Evolutionary conservation across 2,113 vertebrate genomes (phyloP), one percentile per base, ranked within the genome.

Genomic region (Pionites leucogaster): DNA sequence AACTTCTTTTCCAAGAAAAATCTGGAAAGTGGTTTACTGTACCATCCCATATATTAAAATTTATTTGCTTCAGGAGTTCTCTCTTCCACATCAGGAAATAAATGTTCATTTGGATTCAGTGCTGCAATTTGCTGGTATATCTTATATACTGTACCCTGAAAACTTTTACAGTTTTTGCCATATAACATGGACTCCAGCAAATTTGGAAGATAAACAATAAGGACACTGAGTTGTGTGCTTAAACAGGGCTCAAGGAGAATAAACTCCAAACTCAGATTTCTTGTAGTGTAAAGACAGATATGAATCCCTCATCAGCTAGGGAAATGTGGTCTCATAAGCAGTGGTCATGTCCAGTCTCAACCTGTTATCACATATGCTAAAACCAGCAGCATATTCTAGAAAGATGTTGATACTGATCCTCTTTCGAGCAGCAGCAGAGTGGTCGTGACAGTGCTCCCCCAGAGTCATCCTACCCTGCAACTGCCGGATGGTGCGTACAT

Each of bases 371-470:
- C 64, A 86, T 81, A 83, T 88, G 88, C 68, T 86, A 63, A 90
- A 94, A 69, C 37, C 71, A 83, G 90, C 68, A 75, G 76, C 75
- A 52, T 60, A 94, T 90, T 92, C 93, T 57, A 76, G 85, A 86
- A 93, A 94, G 94, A 92, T 92, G 85, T 88, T 90, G 88, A 85
- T 62, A 71, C 13, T 93, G 25, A 76, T 95, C 33, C 93, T 94
- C 82, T 96, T 96, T 83, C 93, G 76, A 94, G 72, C 76, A 90
- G 68, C 37, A 17, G 88, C 76, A 92, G 86, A 95, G 91, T 93
- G 96, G 76, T 94, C 92, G 53, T 95, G 96, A 96, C 96, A 96
- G 91, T 93, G 91, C 52, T 93, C 88, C 91, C 95, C 92, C 46
- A 92, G 96, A 97, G 95, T 81, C 92, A 70, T 35, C 94, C 76